Base-by-base conservation (phyloP, 2,113 vertebrate genomes). In the Okapia johnstoni region DNA sequence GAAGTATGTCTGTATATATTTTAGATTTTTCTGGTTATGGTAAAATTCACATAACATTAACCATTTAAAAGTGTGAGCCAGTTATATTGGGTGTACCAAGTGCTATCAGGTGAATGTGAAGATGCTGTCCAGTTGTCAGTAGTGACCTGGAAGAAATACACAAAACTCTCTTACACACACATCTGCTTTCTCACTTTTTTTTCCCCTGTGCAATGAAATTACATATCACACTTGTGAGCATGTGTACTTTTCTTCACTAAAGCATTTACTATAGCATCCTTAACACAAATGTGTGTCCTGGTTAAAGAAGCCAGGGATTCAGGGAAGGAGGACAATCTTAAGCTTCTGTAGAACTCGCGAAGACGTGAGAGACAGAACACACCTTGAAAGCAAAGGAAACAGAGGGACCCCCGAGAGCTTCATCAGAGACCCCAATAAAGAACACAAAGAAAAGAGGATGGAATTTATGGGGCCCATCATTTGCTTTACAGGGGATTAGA, bases 291-390 rank as follows among this genome's bases (percentile, higher is more conserved):
- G 55, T 21, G 11, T 60, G 19, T 80, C 30, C 80, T 61, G 79
- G 23, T 26, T 83, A 12, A 73, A 48, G 57, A 63, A 52, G 19
- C 13, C 48, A 81, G 48, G n/a, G 36, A 36, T 3, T 48, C 36
- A 52, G 61, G 9, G 88, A 88, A 96, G 28, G 73, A 85, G n/a
- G 76, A 70, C 26, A 89, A 46, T n/a, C 5, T 81, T 96, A 81
- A 14, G 30, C 33, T 25, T 57, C 16, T 63, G 46, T 11, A 46
- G 25, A 30, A 70, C 70, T 66, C 40, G 15, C 40, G 54, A 77
- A 54, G 77, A 30, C 1, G 58, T 43, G 54, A 96, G 77, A 88
- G n/a, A n/a, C 30, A 36, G 7, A 46, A 26, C 55, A 55, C 33
- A 40, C 30, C 10, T 9, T 3, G 55, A 94, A 46, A 79, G n/a